These are phyloP conservation scores for Xestia ashworthii DNA, from an alignment of 2,888 invertebrate species.

Conservation along the genomic window DNA sequence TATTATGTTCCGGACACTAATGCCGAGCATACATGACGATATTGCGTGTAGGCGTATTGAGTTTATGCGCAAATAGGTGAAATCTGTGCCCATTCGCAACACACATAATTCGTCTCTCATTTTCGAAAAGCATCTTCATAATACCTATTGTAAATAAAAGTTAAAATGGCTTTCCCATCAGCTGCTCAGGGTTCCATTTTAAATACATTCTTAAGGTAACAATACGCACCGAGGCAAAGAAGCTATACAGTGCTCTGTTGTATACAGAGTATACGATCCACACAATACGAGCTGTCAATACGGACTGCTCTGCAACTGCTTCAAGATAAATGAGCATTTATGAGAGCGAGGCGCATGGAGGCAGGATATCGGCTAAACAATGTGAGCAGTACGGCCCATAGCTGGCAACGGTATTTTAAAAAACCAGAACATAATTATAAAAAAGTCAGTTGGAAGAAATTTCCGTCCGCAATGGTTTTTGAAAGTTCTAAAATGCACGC, in stretches of 20 bases:
- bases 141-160: slow-evolving; percentile 6
- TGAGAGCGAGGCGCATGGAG: neutral
- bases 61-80: neutral
- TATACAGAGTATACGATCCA: neutral
- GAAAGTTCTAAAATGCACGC: neutral
- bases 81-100: neutral
- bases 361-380: neutral
- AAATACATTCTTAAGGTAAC: slow-evolving; percentile 33
- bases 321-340: neutral
- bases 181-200: slow-evolving; percentile 9
- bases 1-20: neutral
- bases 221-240: slow-evolving; percentile 32
- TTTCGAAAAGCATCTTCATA: neutral
- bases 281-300: slow-evolving; percentile 20
- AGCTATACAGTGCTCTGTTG: neutral
- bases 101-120: neutral
- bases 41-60: neutral
- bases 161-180: slow-evolving; percentile 12
- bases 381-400: neutral
- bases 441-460: neutral
- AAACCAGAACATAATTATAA: neutral
- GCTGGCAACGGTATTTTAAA: neutral
- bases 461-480: neutral
- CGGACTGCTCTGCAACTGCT: neutral
- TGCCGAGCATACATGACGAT: neutral